phyloP scores from a whole-genome alignment of 2,888 invertebrate species.

The Campoplex nolae region DNA sequence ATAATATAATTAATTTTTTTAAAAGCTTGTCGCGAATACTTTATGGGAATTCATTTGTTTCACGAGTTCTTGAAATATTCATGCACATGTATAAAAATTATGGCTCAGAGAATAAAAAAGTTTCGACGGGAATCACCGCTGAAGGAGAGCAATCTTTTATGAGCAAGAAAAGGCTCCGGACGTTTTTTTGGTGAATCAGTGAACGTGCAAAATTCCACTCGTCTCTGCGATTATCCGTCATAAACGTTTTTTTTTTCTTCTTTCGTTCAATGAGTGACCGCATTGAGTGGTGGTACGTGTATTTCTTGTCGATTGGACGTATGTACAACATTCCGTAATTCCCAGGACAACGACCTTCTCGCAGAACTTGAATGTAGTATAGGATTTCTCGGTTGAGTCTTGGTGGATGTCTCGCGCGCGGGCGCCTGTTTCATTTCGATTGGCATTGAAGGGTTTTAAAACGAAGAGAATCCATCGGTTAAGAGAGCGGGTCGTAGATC shows the following conservation, averaged over 20 bases:
- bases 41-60: not conserved
- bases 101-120: not conserved
- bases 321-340: constrained; percentile 52
- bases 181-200: not conserved
- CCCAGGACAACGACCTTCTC: constrained; percentile 59
- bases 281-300: constrained; percentile 37
- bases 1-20: no score
- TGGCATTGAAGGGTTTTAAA: constrained; percentile 75
- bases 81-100: not conserved
- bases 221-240: constrained; percentile 34
- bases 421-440: constrained; percentile 68
- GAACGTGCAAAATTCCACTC: not conserved
- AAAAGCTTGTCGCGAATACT: not conserved
- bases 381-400: constrained; percentile 24
- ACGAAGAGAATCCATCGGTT: constrained; percentile 76
- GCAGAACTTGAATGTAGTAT: constrained; percentile 21
- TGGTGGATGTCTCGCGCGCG: constrained; percentile 43
- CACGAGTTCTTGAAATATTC: not conserved
- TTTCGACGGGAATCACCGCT: not conserved
- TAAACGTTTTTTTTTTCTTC: constrained; percentile 24
- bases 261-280: not conserved
- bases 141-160: not conserved
- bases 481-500: constrained; percentile 79
- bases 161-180: not conserved
- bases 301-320: constrained; percentile 54